Conservation (phyloP, 2,797 vertebrate species). For the Nyctibius grandis region DNA sequence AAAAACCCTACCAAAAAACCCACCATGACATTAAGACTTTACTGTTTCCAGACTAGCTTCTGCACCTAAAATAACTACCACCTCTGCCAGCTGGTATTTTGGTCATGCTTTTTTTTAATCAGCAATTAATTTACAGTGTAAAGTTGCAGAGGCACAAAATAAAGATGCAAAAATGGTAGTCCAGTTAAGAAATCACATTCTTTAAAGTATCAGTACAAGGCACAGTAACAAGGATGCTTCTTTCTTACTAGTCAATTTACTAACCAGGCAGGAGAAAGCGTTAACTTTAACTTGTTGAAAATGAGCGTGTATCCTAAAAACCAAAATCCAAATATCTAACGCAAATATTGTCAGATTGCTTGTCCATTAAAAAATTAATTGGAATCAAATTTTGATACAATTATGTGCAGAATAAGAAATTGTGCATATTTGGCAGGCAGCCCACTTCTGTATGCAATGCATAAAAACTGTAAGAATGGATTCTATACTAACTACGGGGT, state of each 20-base stretch:
- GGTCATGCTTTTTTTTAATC: fast-evolving
- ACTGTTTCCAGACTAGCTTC: neutral
- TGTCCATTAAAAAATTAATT: neutral
- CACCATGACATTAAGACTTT: fast-evolving
- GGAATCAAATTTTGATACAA: neutral
- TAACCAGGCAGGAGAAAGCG: neutral
- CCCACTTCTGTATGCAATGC: conserved; percentile 30
- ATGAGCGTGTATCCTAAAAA: fast-evolving
- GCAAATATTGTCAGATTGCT: neutral
- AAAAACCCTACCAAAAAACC: fast-evolving
- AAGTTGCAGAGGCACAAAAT: neutral
- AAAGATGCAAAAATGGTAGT: neutral
- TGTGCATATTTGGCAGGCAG: conserved; percentile 3
- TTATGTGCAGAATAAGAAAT: neutral
- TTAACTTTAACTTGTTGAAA: neutral
- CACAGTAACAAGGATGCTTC: fast-evolving
- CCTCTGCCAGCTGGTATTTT: neutral
- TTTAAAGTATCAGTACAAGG: neutral
- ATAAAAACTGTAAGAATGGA: conserved; percentile 63
- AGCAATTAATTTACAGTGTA: neutral
- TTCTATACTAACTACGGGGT: conserved; percentile 73
- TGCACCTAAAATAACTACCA: neutral
- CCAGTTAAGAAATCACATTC: neutral
- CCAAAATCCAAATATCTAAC: neutral
- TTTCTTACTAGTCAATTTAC: neutral